Evolutionary conservation across 2,113 vertebrate genomes (phyloP).

Genomic region (Microtus pennsylvanicus): DNA sequence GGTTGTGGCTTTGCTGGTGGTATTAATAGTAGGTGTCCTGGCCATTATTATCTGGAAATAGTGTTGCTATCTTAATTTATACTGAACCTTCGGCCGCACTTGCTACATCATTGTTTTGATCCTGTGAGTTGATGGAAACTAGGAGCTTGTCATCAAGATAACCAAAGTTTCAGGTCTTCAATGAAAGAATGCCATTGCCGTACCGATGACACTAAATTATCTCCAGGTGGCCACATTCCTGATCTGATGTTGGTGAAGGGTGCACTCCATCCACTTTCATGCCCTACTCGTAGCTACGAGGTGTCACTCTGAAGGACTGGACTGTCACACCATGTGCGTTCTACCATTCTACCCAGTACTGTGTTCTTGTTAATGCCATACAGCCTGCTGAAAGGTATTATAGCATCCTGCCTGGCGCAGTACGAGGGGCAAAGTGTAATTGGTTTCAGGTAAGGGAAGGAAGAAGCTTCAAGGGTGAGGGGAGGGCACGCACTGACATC

Average conservation of each 20-base stretch:
- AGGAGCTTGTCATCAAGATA: background rate
- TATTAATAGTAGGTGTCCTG: background rate
- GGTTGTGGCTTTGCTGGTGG: background rate
- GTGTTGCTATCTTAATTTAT: constrained; percentile 41
- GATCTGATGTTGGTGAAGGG: background rate
- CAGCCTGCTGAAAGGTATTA: constrained; percentile 61
- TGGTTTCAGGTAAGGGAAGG: constrained; percentile 21
- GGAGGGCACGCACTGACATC: background rate
- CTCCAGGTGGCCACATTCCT: background rate
- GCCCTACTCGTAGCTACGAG: background rate
- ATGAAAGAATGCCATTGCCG: background rate
- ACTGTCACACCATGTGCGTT: background rate
- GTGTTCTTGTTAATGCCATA: constrained; percentile 55
- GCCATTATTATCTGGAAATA: constrained; percentile 39
- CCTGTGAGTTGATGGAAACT: background rate
- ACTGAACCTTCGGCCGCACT: background rate
- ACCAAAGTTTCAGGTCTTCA: background rate
- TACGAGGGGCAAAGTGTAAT: background rate
- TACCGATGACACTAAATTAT: background rate
- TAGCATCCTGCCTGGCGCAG: constrained; percentile 14
- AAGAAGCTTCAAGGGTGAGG: background rate
- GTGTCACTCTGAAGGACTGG: background rate
- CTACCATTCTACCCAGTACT: background rate
- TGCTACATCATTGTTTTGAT: background rate
- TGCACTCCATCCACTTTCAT: background rate